phyloP scores from a whole-genome alignment of 2,797 vertebrate genomes.

The Austrolebias charrua region DNA sequence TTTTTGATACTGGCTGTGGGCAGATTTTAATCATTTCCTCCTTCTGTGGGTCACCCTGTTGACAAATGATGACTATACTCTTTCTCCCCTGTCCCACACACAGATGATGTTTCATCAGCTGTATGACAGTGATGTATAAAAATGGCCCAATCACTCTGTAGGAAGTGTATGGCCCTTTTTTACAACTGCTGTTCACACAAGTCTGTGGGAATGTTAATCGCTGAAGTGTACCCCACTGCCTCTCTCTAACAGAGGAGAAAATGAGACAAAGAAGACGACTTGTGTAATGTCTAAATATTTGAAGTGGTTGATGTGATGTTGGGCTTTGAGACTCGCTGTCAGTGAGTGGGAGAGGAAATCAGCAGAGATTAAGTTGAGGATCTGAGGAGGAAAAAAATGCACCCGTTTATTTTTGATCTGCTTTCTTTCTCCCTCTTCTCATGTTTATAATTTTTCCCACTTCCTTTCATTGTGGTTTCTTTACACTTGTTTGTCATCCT shows the following conservation, averaged over 20 bases:
- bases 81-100: slow-evolving; percentile 5
- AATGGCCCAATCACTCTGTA: slow-evolving; percentile 75
- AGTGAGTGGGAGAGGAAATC: slow-evolving; percentile 65
- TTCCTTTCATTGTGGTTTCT: slow-evolving; percentile 18
- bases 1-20: slow-evolving; percentile 38
- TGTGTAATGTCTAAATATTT: slow-evolving; percentile 76
- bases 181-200: slow-evolving; percentile 66
- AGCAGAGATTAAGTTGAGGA: slow-evolving; percentile 65
- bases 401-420: slow-evolving; percentile 61
- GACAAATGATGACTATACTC: no score
- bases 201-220: slow-evolving; percentile 72
- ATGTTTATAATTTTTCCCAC: slow-evolving; percentile 18
- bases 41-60: slow-evolving; percentile 34
- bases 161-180: slow-evolving; percentile 70
- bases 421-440: slow-evolving; percentile 27
- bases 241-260: slow-evolving; percentile 49
- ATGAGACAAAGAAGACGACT: slow-evolving; percentile 47
- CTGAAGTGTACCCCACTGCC: slow-evolving; percentile 41
- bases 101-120: slow-evolving; percentile 62
- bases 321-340: slow-evolving; percentile 67
- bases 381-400: slow-evolving; percentile 64
- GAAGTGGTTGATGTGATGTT: slow-evolving; percentile 73
- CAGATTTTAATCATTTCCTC: slow-evolving; percentile 12
- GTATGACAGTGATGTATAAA: slow-evolving; percentile 71
- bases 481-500: slow-evolving; percentile 14